Evolutionary conservation across 2,888 invertebrate genomes (phyloP).

Genomic region (Calliphora vomitoria): DNA sequence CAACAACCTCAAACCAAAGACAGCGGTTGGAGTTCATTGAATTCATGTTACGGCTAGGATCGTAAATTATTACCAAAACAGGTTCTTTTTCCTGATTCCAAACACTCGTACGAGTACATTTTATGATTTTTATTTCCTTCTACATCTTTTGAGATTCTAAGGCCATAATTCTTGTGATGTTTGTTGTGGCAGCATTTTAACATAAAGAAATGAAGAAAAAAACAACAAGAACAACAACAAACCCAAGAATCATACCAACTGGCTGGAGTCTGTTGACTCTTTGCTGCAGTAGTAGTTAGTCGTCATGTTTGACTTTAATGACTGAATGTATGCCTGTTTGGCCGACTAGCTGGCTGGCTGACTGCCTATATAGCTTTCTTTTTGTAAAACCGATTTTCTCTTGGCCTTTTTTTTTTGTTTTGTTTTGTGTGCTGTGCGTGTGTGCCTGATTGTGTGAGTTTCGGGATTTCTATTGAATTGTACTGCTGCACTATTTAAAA

Average conservation of each 20-base stretch:
- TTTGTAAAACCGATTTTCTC: constrained; percentile 53
- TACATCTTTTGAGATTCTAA: constrained; percentile 29
- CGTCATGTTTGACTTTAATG: constrained; percentile 27
- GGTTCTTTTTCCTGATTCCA: constrained; percentile 73
- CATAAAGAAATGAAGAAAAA: constrained; percentile 30
- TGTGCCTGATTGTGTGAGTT: background rate
- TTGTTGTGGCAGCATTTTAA: constrained; percentile 11
- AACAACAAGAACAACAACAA: constrained; percentile 1
- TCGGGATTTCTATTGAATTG: constrained; percentile 45
- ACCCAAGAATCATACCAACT: constrained; percentile 39
- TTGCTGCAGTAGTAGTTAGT: constrained; percentile 37
- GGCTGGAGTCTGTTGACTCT: constrained; percentile 59
- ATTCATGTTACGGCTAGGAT: constrained; percentile 67
- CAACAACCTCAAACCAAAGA: constrained; percentile 18
- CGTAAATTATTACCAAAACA: constrained; percentile 73
- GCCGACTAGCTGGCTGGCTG: background rate
- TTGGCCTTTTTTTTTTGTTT: constrained; percentile 18
- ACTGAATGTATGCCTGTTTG: constrained; percentile 15
- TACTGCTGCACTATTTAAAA: constrained; percentile 41
- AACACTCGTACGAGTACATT: constrained; percentile 3
- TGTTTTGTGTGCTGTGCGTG: background rate
- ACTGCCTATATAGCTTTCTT: constrained; percentile 59
- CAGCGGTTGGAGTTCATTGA: constrained; percentile 71
- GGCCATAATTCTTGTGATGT: constrained; percentile 46
- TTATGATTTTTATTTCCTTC: constrained; percentile 42